phyloP scores from a whole-genome alignment of 1,140 invertebrate species.

The Agraylea sexmaculata region DNA sequence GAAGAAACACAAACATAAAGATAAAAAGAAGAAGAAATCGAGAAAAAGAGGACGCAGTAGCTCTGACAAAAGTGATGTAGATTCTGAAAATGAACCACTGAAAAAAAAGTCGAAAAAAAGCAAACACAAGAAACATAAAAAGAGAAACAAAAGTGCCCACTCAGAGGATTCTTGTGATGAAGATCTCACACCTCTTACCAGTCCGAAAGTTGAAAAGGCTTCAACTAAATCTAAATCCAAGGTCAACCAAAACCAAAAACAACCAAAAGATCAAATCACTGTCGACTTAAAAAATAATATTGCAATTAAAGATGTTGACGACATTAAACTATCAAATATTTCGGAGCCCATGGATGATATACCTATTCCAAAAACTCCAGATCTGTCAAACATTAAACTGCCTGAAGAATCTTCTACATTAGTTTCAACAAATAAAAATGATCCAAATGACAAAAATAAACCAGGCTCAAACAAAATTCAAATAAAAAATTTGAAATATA shows the following conservation, averaged over 20 bases:
- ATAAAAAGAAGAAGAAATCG: conserved; percentile 35
- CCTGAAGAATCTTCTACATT: conserved; percentile 15
- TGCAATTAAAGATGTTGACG: too few species aligned
- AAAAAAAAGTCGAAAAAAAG: conserved; percentile 31
- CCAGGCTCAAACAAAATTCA: conserved; percentile 32
- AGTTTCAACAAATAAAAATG: conserved; percentile 5
- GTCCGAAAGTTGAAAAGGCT: neutral
- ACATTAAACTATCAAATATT: too few species aligned
- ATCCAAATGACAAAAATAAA: conserved; percentile 29
- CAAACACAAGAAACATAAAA: conserved; percentile 46
- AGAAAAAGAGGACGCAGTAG: conserved; percentile 41
- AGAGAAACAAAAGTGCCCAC: conserved; percentile 33
- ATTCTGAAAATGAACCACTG: conserved; percentile 35
- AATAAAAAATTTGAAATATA: conserved; percentile 56
- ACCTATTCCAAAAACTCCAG: conserved; percentile 19
- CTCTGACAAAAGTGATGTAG: conserved; percentile 34
- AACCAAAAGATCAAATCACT: neutral
- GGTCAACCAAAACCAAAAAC: neutral
- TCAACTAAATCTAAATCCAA: neutral
- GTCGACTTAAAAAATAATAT: neutral
- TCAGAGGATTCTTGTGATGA: conserved; percentile 8
- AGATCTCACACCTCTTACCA: too few species aligned
- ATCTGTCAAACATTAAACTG: conserved; percentile 19
- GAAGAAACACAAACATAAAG: conserved; percentile 41
- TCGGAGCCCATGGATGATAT: conserved; percentile 20